phyloP scores from a whole-genome alignment of 1,140 invertebrate species.

The Heterodera carotae region DNA sequence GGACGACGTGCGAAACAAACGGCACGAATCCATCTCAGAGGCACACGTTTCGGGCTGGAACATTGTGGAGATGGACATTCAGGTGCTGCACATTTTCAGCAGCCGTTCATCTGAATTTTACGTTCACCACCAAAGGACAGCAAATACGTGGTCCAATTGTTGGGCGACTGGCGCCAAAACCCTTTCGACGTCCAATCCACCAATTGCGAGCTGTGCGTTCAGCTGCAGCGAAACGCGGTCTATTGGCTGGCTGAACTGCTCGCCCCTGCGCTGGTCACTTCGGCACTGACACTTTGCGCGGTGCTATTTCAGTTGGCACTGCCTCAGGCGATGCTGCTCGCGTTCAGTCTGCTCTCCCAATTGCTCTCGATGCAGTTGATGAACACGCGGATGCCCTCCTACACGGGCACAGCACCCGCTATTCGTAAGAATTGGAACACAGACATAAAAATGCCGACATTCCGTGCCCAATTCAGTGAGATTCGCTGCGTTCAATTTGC shows the following conservation, averaged over 20 bases:
- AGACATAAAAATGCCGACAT: neutral
- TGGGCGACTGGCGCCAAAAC: constrained; percentile 62
- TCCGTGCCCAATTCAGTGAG: constrained; percentile 53
- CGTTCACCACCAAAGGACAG: constrained; percentile 48
- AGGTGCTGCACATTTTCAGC: constrained; percentile 22
- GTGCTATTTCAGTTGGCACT: constrained; percentile 64
- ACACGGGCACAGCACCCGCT: constrained; percentile 57
- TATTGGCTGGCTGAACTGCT: constrained; percentile 64
- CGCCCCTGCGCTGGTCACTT: constrained; percentile 57
- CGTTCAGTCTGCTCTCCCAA: constrained; percentile 59
- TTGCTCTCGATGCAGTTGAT: constrained; percentile 55
- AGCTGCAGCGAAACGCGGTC: constrained; percentile 59
- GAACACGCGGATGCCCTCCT: constrained; percentile 59
- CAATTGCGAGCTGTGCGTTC: constrained; percentile 63
- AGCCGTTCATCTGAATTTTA: no score
- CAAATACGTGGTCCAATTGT: constrained; percentile 61
- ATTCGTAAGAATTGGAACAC: constrained; percentile 52
- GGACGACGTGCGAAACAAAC: constrained; percentile 55
- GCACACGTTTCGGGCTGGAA: constrained; percentile 62
- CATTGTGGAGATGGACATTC: constrained; percentile 54
- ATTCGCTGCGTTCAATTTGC: constrained; percentile 61
- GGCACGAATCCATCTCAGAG: constrained; percentile 59
- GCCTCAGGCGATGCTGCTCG: constrained; percentile 53
- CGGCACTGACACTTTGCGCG: constrained; percentile 54
- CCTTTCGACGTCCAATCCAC: constrained; percentile 64